Evolutionary conservation across 1,140 invertebrate genomes (phyloP).

Genomic region (Homalodisca vitripennis): DNA sequence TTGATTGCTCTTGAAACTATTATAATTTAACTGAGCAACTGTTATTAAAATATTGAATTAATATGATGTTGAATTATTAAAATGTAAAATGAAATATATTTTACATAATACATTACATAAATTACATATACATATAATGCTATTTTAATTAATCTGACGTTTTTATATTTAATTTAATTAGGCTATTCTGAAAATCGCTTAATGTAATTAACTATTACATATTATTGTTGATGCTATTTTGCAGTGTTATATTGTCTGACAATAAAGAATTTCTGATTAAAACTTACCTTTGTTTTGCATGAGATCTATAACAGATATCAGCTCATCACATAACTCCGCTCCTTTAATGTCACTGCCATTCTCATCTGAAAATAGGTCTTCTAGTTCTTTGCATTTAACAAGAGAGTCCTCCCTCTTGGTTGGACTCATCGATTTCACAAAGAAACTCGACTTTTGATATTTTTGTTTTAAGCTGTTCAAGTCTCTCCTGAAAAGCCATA

Average conservation of each 20-base stretch:
- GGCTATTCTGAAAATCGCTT: too few relatives aligned
- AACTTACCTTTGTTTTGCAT: conserved; percentile 15
- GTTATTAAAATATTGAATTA: not conserved
- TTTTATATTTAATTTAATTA: too few relatives aligned
- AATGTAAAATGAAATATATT: too few relatives aligned
- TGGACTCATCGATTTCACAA: not conserved
- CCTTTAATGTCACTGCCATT: conserved; percentile 10
- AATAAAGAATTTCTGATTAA: too few relatives aligned
- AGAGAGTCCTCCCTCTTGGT: conserved; percentile 16
- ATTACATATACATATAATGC: too few relatives aligned
- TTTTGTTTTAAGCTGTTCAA: conserved; percentile 1
- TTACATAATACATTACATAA: too few relatives aligned
- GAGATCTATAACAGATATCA: conserved; percentile 4
- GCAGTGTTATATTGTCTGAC: too few relatives aligned
- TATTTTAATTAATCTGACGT: too few relatives aligned
- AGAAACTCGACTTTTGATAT: conserved; percentile 9
- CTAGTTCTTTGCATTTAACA: conserved; percentile 14
- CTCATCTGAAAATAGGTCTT: conserved; percentile 19
- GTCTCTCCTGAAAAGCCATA: not conserved
- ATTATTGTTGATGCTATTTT: too few relatives aligned
- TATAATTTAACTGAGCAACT: not conserved
- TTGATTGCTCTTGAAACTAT: not conserved
- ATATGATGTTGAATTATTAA: conserved; percentile 4
- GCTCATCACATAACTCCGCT: conserved; percentile 14
- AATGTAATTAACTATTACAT: too few relatives aligned